phyloP scores from a whole-genome alignment of 2,888 invertebrate genomes.

The Nemotelus pantherinus region DNA sequence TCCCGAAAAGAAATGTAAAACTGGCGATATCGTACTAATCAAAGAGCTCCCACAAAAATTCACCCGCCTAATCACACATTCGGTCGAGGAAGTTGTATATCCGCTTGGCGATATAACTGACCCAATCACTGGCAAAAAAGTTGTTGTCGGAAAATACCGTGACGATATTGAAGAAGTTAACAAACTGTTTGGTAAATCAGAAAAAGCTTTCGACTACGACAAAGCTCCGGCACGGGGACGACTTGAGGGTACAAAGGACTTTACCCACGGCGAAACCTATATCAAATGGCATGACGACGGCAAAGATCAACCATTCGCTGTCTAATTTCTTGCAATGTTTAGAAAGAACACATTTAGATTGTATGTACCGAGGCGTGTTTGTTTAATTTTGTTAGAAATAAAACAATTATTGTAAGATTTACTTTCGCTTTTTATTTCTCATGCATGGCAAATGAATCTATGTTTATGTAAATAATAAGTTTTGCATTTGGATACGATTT shows the following conservation, averaged over 20 bases:
- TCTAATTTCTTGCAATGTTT: constrained; percentile 62
- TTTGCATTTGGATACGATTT: background rate
- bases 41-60: constrained; percentile 77
- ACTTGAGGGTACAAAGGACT: constrained; percentile 84
- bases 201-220: constrained; percentile 77
- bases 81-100: constrained; percentile 81
- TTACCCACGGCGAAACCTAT: constrained; percentile 79
- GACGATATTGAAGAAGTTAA: constrained; percentile 76
- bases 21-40: constrained; percentile 84
- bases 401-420: background rate
- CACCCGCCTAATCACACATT: constrained; percentile 81
- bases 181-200: constrained; percentile 75
- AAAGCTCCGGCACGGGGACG: constrained; percentile 83
- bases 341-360: background rate
- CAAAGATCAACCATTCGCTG: constrained; percentile 76
- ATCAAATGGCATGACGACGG: constrained; percentile 83
- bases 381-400: constrained; percentile 11
- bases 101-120: constrained; percentile 87
- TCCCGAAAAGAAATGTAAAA: constrained; percentile 79
- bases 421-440: constrained; percentile 1
- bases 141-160: constrained; percentile 77
- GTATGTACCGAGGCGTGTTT: background rate
- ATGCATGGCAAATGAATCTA: background rate
- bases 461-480: background rate
- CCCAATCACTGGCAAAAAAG: constrained; percentile 84